Conservation (phyloP, 2,888 invertebrate species). For the Platycheirus albimanus region DNA sequence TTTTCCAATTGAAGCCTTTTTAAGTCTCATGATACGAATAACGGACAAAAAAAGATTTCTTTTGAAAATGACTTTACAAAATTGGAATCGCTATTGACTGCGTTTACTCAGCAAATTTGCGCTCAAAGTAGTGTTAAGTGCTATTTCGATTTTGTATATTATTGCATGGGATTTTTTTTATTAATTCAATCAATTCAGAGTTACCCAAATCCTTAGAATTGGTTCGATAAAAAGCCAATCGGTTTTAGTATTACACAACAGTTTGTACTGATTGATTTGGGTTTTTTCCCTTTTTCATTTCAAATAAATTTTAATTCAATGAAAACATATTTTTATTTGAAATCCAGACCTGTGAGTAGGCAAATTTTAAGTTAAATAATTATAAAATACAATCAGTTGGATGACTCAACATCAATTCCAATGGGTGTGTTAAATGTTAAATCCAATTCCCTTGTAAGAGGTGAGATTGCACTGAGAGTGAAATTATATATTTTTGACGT, state of each 20-base stretch:
- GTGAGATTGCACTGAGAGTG: too few species aligned
- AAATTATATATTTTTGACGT: too few species aligned
- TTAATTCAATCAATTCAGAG: too few species aligned
- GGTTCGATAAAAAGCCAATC: background rate
- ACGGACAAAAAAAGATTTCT: too few species aligned
- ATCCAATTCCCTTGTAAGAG: too few species aligned
- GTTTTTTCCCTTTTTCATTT: slow-evolving; percentile 47
- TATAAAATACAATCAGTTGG: slow-evolving; percentile 31
- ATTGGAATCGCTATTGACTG: slow-evolving; percentile 15
- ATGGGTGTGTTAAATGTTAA: too few species aligned
- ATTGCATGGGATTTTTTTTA: too few species aligned
- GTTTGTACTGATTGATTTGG: slow-evolving; percentile 50
- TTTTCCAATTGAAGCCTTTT: too few species aligned
- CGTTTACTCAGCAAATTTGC: slow-evolving; percentile 28
- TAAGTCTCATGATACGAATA: too few species aligned
- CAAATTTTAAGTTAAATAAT: slow-evolving; percentile 33
- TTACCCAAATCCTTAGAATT: too few species aligned
- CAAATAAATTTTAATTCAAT: slow-evolving; percentile 23
- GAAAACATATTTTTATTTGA: background rate
- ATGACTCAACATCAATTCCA: slow-evolving; percentile 39
- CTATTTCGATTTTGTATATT: background rate
- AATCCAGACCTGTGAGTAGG: slow-evolving; percentile 36
- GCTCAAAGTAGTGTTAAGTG: slow-evolving; percentile 2
- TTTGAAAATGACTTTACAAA: slow-evolving; percentile 16
- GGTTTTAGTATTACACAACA: background rate